phyloP scores from a whole-genome alignment of 2,888 invertebrate species.

The Ormia ochracea region DNA sequence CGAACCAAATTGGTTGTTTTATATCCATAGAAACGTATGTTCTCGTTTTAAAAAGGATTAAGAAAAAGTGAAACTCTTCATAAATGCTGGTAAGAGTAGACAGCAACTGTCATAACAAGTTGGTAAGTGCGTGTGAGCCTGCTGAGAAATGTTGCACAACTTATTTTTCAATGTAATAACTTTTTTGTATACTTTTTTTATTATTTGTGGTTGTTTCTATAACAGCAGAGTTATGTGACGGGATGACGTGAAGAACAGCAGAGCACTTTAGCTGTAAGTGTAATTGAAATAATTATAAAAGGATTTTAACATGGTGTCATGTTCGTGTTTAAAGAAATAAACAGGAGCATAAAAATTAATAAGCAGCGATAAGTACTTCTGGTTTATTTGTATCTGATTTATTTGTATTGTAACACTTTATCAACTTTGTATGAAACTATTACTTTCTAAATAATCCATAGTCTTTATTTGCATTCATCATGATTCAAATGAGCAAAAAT shows the following conservation, averaged over 20 bases:
- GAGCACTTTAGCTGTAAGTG: neutral
- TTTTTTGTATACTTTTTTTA: neutral
- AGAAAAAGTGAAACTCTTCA: constrained; percentile 11
- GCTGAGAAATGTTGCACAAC: neutral
- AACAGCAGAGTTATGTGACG: neutral
- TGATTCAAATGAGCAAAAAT: no score
- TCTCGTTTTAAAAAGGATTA: neutral
- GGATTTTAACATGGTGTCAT: no score
- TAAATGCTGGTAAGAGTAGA: neutral
- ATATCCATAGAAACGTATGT: neutral
- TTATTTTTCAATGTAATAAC: neutral
- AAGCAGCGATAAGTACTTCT: no score
- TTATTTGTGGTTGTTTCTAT: neutral
- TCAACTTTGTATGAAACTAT: no score
- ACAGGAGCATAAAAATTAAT: no score
- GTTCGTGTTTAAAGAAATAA: no score
- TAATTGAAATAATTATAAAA: no score
- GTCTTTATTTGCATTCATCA: no score
- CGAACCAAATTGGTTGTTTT: neutral
- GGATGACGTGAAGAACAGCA: neutral
- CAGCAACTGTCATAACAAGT: constrained; percentile 13
- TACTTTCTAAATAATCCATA: no score
- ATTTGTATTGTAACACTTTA: no score
- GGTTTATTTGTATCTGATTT: no score
- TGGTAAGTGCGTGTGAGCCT: neutral